These are phyloP conservation scores for Brachypodius melanocephalos DNA, from an alignment of 2,113 vertebrate species.

Conservation along the genomic window DNA sequence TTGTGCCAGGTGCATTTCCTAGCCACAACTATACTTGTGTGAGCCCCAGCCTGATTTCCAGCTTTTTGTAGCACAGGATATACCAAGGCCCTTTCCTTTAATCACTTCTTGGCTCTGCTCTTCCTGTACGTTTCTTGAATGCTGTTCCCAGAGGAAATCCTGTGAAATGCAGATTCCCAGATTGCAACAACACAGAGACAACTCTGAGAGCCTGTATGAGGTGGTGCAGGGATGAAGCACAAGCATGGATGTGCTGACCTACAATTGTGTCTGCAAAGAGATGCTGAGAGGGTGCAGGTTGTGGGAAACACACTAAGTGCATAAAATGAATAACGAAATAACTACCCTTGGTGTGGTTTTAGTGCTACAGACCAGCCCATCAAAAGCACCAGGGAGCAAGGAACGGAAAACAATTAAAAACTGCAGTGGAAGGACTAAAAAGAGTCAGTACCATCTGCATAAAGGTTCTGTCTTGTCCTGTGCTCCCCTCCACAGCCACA, in stretches of 20 bases:
- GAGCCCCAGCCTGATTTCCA: background rate
- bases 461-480: background rate
- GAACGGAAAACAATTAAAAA: background rate
- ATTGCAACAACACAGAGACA: fast-evolving
- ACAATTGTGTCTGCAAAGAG: background rate
- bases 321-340: background rate
- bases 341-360: background rate
- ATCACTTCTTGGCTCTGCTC: background rate
- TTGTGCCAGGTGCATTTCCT: background rate
- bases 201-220: background rate
- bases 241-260: background rate
- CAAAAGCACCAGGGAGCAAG: background rate
- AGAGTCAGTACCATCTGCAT: background rate
- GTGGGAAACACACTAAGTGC: background rate
- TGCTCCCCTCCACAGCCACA: background rate
- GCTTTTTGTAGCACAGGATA: background rate
- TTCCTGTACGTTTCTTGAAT: background rate
- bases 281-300: background rate
- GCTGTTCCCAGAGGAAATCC: background rate
- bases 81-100: background rate
- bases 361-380: background rate
- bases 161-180: background rate
- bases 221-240: background rate
- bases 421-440: background rate
- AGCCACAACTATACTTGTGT: background rate